phyloP scores from a whole-genome alignment of 2,113 vertebrate species.

The Lynx canadensis region DNA sequence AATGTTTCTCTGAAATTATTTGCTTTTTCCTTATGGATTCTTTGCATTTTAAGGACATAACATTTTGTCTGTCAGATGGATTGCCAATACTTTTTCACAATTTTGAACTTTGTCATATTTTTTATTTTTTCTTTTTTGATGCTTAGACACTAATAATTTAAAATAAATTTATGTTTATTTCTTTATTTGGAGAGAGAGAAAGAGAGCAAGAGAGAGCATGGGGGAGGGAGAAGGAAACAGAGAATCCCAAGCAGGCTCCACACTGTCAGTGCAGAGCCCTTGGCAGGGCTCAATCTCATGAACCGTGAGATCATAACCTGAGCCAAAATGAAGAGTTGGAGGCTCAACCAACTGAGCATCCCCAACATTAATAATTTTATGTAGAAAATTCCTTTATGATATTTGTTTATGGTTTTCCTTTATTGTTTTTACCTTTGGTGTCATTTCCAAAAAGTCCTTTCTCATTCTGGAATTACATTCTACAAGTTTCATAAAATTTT shows the following conservation, averaged over 20 bases:
- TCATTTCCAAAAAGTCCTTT: conserved; percentile 11
- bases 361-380: conserved; percentile 3
- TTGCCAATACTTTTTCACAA: not conserved
- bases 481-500: not conserved
- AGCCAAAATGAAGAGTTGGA: no score
- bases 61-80: not conserved
- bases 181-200: no score
- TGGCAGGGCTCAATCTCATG: no score
- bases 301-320: no score
- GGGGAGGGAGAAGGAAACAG: no score
- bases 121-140: not conserved
- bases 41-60: conserved; percentile 31
- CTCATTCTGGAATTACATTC: not conserved
- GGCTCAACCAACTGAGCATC: no score
- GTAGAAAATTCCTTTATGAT: not conserved
- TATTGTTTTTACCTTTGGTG: not conserved
- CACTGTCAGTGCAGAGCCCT: no score
- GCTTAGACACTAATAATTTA: not conserved
- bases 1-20: conserved; percentile 19
- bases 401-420: not conserved
- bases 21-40: not conserved
- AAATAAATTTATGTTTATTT: no score
- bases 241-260: no score
- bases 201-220: no score
- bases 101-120: not conserved